phyloP scores from a whole-genome alignment of 2,888 invertebrate species.

The Seira musarum region DNA sequence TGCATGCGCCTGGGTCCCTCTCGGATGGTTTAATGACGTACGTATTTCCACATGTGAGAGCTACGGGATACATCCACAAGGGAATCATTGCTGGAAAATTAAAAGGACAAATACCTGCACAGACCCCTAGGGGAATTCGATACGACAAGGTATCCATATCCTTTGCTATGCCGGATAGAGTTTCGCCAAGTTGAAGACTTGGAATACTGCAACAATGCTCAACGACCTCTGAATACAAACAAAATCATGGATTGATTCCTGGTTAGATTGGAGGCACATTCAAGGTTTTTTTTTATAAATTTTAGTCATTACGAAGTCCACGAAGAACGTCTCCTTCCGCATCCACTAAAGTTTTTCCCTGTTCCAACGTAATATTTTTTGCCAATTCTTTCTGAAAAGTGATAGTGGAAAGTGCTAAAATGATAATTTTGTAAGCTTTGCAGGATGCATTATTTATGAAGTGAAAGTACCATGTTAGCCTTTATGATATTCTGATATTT shows the following conservation, averaged over 20 bases:
- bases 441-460: background rate
- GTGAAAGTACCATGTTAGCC: slow-evolving; percentile 80
- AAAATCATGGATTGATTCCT: slow-evolving; percentile 25
- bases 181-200: slow-evolving; percentile 93
- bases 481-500: slow-evolving; percentile 88
- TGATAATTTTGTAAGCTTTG: background rate
- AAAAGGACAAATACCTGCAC: slow-evolving; percentile 97
- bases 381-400: slow-evolving; percentile 83
- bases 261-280: too few species aligned
- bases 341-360: slow-evolving; percentile 97
- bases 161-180: slow-evolving; percentile 87
- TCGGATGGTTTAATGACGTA: slow-evolving; percentile 97
- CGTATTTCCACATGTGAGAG: slow-evolving; percentile 91
- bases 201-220: slow-evolving; percentile 97
- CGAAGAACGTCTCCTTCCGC: slow-evolving; percentile 98
- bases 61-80: slow-evolving; percentile 78
- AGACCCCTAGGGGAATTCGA: slow-evolving; percentile 93
- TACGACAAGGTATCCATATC: slow-evolving; percentile 98
- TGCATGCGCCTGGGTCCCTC: slow-evolving; percentile 96
- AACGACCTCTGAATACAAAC: slow-evolving; percentile 87
- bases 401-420: slow-evolving; percentile 17
- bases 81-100: slow-evolving; percentile 89
- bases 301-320: slow-evolving; percentile 83
- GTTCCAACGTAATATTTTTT: slow-evolving; percentile 93
- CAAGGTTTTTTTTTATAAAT: background rate